Evolutionary conservation across 2,797 vertebrate genomes (phyloP).

Genomic region (Gymnothorax reevesii): DNA sequence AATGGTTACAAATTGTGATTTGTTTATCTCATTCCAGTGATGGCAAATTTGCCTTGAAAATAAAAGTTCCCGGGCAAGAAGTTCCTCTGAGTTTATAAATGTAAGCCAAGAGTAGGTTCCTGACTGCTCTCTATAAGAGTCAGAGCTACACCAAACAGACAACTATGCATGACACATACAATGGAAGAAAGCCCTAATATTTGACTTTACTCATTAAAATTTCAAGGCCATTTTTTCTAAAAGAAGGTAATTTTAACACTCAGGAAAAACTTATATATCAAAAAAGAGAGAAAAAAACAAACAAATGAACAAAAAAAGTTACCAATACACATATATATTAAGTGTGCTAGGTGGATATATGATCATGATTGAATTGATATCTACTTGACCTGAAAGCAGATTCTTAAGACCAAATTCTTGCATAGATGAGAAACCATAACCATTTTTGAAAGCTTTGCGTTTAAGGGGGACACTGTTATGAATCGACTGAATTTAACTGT

Average conservation of each 20-base stretch:
- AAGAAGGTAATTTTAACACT: background rate
- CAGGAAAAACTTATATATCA: background rate
- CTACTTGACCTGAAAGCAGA: constrained; percentile 38
- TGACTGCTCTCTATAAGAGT: background rate
- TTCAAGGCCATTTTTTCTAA: background rate
- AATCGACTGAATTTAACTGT: too few relatives aligned
- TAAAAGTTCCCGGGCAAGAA: background rate
- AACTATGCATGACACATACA: background rate
- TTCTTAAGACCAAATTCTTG: constrained; percentile 39
- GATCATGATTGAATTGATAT: background rate
- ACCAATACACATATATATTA: too few relatives aligned
- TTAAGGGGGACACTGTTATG: background rate
- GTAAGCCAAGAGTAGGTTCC: background rate
- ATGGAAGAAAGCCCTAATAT: background rate
- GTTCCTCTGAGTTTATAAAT: background rate
- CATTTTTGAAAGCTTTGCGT: constrained; percentile 28
- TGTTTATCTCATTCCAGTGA: background rate
- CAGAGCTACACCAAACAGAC: background rate
- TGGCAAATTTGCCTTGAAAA: background rate
- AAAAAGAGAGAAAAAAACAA: background rate
- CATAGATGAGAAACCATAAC: constrained; percentile 39
- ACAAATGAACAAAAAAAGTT: background rate
- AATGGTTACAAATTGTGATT: background rate
- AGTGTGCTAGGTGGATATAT: too few relatives aligned
- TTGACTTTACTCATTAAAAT: background rate